Evolutionary conservation across 2,113 vertebrate genomes (phyloP), one percentile per base, ranked within the genome.

Genomic region (Clarias batrachus): DNA sequence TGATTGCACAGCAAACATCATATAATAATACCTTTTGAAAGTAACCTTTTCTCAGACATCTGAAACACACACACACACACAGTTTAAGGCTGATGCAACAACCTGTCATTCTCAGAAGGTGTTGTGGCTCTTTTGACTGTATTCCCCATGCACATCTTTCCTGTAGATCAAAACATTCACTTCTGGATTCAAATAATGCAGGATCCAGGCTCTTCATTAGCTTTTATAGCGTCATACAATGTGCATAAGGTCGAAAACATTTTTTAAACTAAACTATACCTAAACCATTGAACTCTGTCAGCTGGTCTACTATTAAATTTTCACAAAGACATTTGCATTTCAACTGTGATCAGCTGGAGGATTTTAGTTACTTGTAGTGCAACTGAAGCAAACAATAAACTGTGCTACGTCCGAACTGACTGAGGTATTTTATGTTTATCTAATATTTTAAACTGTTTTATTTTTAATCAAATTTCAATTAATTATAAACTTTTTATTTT

Each of bases 41-140:
- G 63, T 81, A 59, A 33, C 41, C 30, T 37, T 82, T 62, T 73
- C 37, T 68, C 54, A 11, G 3, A 0, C 14, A 16, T 27, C 27
- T 19, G n/a, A 27, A 21, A 56, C 41, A 82, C 68, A 37, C n/a
- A 54, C 57, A 30, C 33, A 12, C 48, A 48, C 52, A 19, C 54
- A 52, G 56, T 9, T 48, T 23, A 27, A 76, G 30, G 3, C 57
- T 86, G 85, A 86, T 86, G 85, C 85, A 86, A 86, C 54, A 59
- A 6, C 3, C 77, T 41, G 85, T 81, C 76, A 86, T 80, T 59
- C 77, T 70, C 52, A 56, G 16, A 65, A 85, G 74, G 74, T 62
- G 71, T 60, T 81, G 48, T 37, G 1, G 8, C 57, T 81, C 76
- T 68, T 17, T 81, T 70, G 48, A 71, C 85, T 57, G 19, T 68